phyloP scores from a whole-genome alignment of 2,797 vertebrate species.

The Naso thynnoides region DNA sequence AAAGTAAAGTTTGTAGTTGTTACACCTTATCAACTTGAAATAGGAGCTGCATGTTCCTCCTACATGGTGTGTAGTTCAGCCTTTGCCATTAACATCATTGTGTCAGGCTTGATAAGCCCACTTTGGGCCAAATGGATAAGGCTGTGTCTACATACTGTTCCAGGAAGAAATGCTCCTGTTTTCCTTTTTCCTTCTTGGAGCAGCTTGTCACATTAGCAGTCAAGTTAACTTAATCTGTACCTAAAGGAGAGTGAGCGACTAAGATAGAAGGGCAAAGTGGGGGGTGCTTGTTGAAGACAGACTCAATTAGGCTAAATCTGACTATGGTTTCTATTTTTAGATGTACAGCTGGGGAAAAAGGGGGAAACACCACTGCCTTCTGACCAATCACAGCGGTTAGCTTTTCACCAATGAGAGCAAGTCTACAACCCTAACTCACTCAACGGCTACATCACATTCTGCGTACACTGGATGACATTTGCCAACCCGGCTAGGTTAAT shows the following conservation, averaged over 20 bases:
- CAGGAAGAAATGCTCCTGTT: conserved; percentile 43
- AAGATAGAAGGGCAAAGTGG: not conserved
- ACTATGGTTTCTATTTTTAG: conserved; percentile 75
- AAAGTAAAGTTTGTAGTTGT: conserved; percentile 26
- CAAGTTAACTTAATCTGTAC: conserved; percentile 33
- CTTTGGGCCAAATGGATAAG: conserved; percentile 22
- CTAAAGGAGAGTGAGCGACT: conserved; percentile 24
- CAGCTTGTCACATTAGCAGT: conserved; percentile 32
- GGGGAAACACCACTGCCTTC: conserved; percentile 63
- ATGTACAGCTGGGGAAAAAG: conserved; percentile 61
- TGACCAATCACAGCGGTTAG: conserved; percentile 70
- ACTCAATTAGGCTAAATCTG: conserved; percentile 71
- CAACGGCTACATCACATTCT: too few relatives aligned
- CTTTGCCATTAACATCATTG: conserved; percentile 32
- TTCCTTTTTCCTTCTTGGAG: conserved; percentile 29
- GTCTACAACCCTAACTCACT: too few relatives aligned
- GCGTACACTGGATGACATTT: too few relatives aligned
- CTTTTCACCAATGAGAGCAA: conserved; percentile 64
- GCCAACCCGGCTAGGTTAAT: conserved; percentile 11
- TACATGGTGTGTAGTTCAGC: conserved; percentile 24
- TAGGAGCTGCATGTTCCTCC: conserved; percentile 27
- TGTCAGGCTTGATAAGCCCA: conserved; percentile 41
- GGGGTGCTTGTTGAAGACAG: conserved; percentile 43
- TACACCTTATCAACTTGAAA: conserved; percentile 19
- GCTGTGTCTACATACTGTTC: conserved; percentile 44